Conservation (phyloP, 2,113 vertebrate genomes). For the Aphyosemion australe region DNA sequence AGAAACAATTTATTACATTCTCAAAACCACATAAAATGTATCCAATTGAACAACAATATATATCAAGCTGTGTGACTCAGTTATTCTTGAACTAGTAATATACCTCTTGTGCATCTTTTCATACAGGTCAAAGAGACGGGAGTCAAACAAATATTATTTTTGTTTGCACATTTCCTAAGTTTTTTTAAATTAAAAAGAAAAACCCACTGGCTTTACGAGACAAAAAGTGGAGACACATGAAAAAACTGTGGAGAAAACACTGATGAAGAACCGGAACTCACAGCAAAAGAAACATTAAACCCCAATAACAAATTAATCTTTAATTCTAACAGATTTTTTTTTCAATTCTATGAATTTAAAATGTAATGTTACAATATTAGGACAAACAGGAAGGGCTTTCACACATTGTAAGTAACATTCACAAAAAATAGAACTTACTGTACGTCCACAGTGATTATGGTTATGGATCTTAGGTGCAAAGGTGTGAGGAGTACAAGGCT, state of each 20-base stretch:
- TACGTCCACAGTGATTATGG: slow-evolving; percentile 81
- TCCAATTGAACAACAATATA: slow-evolving; percentile 77
- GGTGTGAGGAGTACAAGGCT: slow-evolving; percentile 72
- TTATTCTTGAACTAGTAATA: slow-evolving; percentile 77
- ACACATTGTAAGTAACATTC: slow-evolving; percentile 81
- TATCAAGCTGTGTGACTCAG: slow-evolving; percentile 68
- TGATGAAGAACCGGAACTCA: slow-evolving; percentile 69
- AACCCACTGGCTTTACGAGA: slow-evolving; percentile 87
- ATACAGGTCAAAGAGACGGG: slow-evolving; percentile 60
- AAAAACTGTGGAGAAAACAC: slow-evolving; percentile 62
- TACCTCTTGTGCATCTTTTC: slow-evolving; percentile 75
- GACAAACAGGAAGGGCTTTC: slow-evolving; percentile 73
- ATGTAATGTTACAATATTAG: slow-evolving; percentile 73
- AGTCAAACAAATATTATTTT: slow-evolving; percentile 53
- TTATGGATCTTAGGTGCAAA: slow-evolving; percentile 79
- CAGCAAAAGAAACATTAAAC: slow-evolving; percentile 72
- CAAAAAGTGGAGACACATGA: slow-evolving; percentile 72
- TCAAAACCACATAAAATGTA: slow-evolving; percentile 80
- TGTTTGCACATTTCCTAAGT: slow-evolving; percentile 72
- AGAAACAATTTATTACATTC: slow-evolving; percentile 83
- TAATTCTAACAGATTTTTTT: slow-evolving; percentile 51
- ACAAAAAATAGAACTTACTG: slow-evolving; percentile 76
- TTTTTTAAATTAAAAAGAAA: slow-evolving; percentile 81
- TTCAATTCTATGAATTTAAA: slow-evolving; percentile 63
- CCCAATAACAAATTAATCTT: slow-evolving; percentile 66